Base-by-base conservation (phyloP, 2,888 invertebrate genomes). In the Erpobdella octoculata region DNA sequence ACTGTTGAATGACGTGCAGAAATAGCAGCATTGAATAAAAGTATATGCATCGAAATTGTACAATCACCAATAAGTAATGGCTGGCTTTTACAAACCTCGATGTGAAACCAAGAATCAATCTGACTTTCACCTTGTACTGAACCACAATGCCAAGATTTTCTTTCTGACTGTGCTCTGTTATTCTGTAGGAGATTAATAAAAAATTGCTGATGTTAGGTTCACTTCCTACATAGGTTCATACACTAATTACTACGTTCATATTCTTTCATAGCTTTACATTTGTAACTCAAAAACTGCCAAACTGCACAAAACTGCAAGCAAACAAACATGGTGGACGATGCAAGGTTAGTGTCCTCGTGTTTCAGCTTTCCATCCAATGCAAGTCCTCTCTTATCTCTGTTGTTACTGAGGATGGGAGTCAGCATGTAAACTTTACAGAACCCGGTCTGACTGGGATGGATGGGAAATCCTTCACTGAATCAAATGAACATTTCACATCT, bases 61-160 rank as follows among this genome's bases (percentile, higher is more conserved):
- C 9, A 41, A 41, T 41, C 41, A n/a, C n/a, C n/a, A n/a, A n/a
- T n/a, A n/a, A n/a, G n/a, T n/a, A n/a, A n/a, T n/a, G n/a, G n/a
- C n/a, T n/a, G n/a, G n/a, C n/a, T n/a, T n/a, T n/a, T n/a, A 58
- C 89, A 88, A 85, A 92, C 92, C 94, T 94, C 53, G 81, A 80
- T 82, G 93, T 94, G 76, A 96, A 87, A 76, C 95, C 94, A 75
- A 98, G 89, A 81, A 93, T 91, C 75, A 98, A 88, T 85, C 95
- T 93, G 79, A 98, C 96, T 87, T 96, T 96, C 71, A 96, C 95
- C 87, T 94, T 94, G 86, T 98, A 98, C 85, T 96, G 95, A 77
- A 98, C 97, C 83, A 98, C 94, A 80, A 98, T 98, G 78, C 97
- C 98, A 83, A 98, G 87, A 84, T 94, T 97, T 86, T 98, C 98